phyloP scores from a whole-genome alignment of 2,888 invertebrate species.

The Eupithecia inturbata region DNA sequence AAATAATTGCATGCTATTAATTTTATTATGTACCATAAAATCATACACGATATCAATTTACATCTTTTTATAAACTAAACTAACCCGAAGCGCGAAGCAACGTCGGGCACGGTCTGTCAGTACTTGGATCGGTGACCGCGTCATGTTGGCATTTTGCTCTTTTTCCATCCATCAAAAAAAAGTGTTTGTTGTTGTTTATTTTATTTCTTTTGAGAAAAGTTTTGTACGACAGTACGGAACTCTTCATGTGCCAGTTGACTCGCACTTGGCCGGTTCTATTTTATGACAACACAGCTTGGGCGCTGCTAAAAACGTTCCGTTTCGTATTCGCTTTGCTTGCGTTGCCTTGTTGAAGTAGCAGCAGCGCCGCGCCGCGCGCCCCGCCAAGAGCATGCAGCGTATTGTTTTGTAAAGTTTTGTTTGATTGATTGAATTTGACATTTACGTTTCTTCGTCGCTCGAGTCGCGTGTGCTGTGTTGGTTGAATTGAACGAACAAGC shows the following conservation, averaged over 20 bases:
- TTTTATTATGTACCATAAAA: no score
- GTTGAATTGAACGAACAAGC: neutral
- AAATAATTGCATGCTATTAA: no score
- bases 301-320: neutral
- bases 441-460: conserved; percentile 14
- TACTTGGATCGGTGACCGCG: no score
- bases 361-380: neutral
- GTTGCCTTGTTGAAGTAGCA: neutral
- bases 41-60: no score
- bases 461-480: conserved; percentile 5
- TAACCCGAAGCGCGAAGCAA: no score
- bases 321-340: neutral
- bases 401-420: neutral
- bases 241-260: neutral
- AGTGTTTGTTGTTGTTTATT: no score
- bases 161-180: no score
- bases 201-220: no score
- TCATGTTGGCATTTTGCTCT: no score
- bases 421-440: conserved; percentile 5
- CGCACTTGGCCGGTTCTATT: neutral
- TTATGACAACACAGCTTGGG: neutral
- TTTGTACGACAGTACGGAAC: neutral
- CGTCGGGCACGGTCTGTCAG: no score
- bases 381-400: neutral
- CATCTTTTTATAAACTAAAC: no score